These are phyloP conservation scores for Radopholus similis DNA, from an alignment of 1,140 invertebrate species.

Conservation along the genomic window DNA sequence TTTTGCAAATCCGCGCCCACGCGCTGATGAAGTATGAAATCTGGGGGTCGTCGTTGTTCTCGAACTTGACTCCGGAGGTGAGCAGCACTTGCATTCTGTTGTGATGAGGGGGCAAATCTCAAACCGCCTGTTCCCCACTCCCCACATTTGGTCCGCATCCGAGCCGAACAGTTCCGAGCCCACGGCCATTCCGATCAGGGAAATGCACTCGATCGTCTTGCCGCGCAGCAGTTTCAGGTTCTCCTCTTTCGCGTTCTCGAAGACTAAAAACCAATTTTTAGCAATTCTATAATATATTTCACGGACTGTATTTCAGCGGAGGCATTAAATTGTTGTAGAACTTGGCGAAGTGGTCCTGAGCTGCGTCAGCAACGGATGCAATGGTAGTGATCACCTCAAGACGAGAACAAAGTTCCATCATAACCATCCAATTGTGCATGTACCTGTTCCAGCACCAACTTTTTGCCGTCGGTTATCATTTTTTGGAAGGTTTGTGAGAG, in stretches of 20 bases:
- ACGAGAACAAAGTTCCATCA: constrained; percentile 7
- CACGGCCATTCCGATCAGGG: constrained; percentile 96
- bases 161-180: constrained; percentile 83
- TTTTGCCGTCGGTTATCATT: constrained; percentile 84
- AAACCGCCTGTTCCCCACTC: background rate
- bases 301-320: constrained; percentile 90
- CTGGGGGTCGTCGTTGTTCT: constrained; percentile 68
- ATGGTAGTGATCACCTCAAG: constrained; percentile 79
- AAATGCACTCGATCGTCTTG: constrained; percentile 97
- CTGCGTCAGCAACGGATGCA: constrained; percentile 95
- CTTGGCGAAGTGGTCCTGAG: constrained; percentile 84
- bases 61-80: constrained; percentile 73
- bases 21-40: constrained; percentile 94
- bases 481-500: constrained; percentile 84
- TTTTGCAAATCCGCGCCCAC: constrained; percentile 97
- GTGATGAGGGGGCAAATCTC: background rate
- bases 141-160: constrained; percentile 82
- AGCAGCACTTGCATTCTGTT: constrained; percentile 82
- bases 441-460: constrained; percentile 92
- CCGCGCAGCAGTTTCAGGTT: constrained; percentile 69
- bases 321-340: constrained; percentile 76
- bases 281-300: background rate
- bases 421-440: too few relatives aligned
- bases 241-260: constrained; percentile 74
- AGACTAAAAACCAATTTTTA: constrained; percentile 3